phyloP scores from a whole-genome alignment of 2,888 invertebrate species.

The Drosophila mayaguana region DNA sequence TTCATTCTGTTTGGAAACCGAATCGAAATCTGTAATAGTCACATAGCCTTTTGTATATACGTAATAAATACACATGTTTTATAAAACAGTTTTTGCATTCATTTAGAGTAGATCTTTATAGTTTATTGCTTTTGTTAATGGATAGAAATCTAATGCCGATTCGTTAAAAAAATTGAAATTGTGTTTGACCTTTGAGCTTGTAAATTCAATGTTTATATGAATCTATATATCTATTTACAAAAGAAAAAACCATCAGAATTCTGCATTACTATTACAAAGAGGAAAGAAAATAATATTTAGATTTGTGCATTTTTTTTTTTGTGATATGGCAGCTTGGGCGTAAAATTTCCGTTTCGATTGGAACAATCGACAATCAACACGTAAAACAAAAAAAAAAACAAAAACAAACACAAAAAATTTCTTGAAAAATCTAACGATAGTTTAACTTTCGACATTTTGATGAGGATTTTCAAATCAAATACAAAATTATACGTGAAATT shows the following conservation, averaged over 20 bases:
- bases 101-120: not conserved
- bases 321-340: constrained; percentile 30
- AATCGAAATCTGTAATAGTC: not conserved
- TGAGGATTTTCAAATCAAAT: constrained; percentile 20
- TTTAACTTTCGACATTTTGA: constrained; percentile 33
- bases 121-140: not conserved
- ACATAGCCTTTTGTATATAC: not conserved
- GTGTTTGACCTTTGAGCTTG: not conserved
- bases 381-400: constrained; percentile 10
- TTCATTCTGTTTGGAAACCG: not conserved
- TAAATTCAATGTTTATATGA: not conserved
- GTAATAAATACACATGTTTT: not conserved
- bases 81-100: not conserved
- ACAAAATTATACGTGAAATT: constrained; percentile 58
- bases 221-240: not conserved
- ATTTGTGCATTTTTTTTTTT: not conserved
- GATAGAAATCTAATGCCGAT: not conserved
- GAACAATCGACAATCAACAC: constrained; percentile 22
- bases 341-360: constrained; percentile 31
- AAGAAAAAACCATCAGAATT: not conserved
- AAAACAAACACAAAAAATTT: not conserved
- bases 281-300: not conserved
- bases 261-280: not conserved
- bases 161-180: not conserved
- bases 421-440: constrained; percentile 5